These are phyloP conservation scores for Muscicapa striata DNA, from an alignment of 2,797 vertebrate species.

Conservation along the genomic window DNA sequence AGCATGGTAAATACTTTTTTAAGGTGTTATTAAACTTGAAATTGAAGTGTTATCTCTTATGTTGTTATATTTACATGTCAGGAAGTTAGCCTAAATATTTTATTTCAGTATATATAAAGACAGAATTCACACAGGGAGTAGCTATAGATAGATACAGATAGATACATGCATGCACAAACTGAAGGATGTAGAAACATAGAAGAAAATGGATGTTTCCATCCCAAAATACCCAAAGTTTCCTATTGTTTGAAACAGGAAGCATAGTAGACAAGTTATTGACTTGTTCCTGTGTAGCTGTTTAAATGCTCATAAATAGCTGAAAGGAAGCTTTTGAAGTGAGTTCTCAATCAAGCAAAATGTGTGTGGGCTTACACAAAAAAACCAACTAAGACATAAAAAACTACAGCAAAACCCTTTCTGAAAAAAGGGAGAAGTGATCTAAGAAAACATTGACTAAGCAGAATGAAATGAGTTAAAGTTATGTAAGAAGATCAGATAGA, in stretches of 20 bases:
- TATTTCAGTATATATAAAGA: background rate
- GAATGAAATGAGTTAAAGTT: background rate
- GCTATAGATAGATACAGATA: background rate
- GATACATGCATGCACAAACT: fast-evolving
- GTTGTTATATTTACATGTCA: background rate
- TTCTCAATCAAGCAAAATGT: background rate
- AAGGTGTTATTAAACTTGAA: background rate
- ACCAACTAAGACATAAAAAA: background rate
- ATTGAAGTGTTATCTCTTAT: background rate
- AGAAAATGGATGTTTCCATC: background rate
- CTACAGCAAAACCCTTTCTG: background rate
- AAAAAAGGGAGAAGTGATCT: background rate
- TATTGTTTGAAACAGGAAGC: constrained; percentile 61
- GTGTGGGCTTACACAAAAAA: constrained; percentile 1
- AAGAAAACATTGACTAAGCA: background rate
- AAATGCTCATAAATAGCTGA: constrained; percentile 17
- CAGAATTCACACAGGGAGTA: background rate
- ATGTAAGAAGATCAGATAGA: background rate
- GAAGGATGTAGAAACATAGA: background rate
- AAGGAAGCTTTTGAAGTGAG: constrained; percentile 62
- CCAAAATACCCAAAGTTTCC: background rate
- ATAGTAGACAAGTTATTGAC: constrained; percentile 38
- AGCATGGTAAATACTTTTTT: background rate
- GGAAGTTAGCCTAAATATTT: background rate
- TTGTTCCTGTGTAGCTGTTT: constrained; percentile 52